These are phyloP conservation scores for Xestia c-nigrum DNA, from an alignment of 2,888 invertebrate species.

Conservation along the genomic window DNA sequence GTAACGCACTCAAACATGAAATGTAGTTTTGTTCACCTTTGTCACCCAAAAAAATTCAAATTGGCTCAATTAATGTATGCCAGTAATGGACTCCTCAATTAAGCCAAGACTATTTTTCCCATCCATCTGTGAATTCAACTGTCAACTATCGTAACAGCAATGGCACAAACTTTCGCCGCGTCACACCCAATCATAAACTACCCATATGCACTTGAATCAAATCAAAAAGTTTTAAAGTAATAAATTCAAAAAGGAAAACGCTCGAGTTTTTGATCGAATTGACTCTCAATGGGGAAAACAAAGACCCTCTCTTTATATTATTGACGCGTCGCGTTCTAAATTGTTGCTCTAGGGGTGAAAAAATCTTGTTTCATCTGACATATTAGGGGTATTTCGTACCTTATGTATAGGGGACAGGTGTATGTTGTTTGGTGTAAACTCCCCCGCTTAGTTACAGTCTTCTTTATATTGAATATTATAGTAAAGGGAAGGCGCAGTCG, in stretches of 20 bases:
- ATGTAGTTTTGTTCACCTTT: too few relatives aligned
- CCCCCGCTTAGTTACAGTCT: conserved; percentile 23
- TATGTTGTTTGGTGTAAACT: conserved; percentile 60
- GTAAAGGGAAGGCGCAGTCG: background rate
- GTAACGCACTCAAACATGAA: too few relatives aligned
- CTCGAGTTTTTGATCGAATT: conserved; percentile 73
- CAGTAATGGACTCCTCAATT: background rate
- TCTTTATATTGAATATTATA: conserved; percentile 10
- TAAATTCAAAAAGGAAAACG: conserved; percentile 54
- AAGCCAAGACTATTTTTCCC: background rate
- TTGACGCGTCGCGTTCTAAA: conserved; percentile 86
- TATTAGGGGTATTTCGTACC: conserved; percentile 75
- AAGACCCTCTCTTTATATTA: conserved; percentile 83
- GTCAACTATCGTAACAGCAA: conserved; percentile 11
- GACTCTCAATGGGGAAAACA: conserved; percentile 77
- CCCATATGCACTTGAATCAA: conserved; percentile 54
- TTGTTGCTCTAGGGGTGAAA: conserved; percentile 81
- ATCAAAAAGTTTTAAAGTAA: conserved; percentile 54
- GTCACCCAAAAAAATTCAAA: too few relatives aligned
- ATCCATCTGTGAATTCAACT: background rate
- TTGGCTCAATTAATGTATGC: too few relatives aligned
- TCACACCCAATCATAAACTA: conserved; percentile 52
- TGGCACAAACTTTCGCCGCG: conserved; percentile 17
- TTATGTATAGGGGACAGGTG: conserved; percentile 69
- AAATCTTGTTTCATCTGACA: conserved; percentile 84